Conservation (phyloP, 2,888 invertebrate species). For the Aricia artaxerxes region DNA sequence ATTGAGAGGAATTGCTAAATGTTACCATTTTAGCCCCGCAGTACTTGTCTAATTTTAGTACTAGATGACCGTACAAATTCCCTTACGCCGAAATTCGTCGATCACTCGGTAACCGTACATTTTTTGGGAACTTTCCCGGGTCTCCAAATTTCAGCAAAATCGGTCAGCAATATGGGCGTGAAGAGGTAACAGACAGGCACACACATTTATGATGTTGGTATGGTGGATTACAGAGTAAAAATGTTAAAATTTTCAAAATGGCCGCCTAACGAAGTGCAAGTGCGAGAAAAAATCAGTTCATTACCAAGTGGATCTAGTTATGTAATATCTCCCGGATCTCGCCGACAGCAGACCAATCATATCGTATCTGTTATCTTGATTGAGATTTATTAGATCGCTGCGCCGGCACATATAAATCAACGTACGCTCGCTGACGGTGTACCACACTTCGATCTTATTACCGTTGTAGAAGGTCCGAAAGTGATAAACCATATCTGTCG, state of each 20-base stretch:
- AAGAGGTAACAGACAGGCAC: no score
- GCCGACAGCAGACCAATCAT: slow-evolving; percentile 64
- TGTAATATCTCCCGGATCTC: slow-evolving; percentile 55
- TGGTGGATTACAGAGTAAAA: no score
- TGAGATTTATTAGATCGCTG: slow-evolving; percentile 73
- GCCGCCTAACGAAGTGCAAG: slow-evolving; percentile 22
- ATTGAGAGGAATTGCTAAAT: no score
- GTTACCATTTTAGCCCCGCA: no score
- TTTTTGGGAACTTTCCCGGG: no score
- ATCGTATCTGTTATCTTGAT: slow-evolving; percentile 73
- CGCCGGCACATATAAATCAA: slow-evolving; percentile 59
- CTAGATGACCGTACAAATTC: no score
- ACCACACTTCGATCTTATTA: background rate
- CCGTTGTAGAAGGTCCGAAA: background rate
- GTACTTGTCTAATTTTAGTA: no score
- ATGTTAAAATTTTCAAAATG: slow-evolving; percentile 14
- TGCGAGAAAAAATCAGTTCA: slow-evolving; percentile 56
- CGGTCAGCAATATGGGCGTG: no score
- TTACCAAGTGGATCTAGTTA: slow-evolving; percentile 71
- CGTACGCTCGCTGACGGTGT: slow-evolving; percentile 35
- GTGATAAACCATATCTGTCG: background rate
- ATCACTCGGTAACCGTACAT: no score
- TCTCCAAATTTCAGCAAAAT: no score
- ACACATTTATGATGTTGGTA: no score
- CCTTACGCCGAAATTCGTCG: no score